These are phyloP conservation scores for Lasius fuliginosus DNA, from an alignment of 2,888 invertebrate species.

Conservation along the genomic window DNA sequence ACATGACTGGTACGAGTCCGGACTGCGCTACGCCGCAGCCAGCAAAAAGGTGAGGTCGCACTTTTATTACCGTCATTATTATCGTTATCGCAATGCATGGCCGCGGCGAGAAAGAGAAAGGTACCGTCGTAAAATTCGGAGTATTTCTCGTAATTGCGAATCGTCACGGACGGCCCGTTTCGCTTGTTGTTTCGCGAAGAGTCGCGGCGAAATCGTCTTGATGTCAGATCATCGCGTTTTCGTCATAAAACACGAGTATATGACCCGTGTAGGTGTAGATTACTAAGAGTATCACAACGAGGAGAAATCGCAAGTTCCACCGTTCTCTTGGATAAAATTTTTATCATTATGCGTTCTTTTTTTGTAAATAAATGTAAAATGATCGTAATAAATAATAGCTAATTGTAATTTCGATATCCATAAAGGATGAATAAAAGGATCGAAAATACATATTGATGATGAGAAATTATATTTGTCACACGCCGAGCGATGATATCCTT, in stretches of 20 bases:
- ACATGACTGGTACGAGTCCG: slow-evolving; percentile 9
- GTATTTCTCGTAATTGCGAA: slow-evolving; percentile 60
- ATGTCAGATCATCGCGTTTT: slow-evolving; percentile 23
- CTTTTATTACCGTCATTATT: slow-evolving; percentile 75
- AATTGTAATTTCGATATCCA: background rate
- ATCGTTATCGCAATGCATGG: slow-evolving; percentile 60
- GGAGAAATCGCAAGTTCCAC: background rate
- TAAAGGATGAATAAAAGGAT: background rate
- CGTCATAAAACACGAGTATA: slow-evolving; percentile 9
- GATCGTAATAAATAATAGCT: background rate
- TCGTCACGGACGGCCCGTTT: slow-evolving; percentile 51
- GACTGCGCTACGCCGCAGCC: background rate
- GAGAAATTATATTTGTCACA: background rate
- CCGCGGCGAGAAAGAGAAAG: slow-evolving; percentile 33
- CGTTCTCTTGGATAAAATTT: background rate
- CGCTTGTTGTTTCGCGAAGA: slow-evolving; percentile 21
- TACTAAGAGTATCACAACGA: slow-evolving; percentile 1
- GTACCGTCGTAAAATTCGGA: slow-evolving; percentile 59
- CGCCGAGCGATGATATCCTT: background rate
- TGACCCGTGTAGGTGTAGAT: background rate
- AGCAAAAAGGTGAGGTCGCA: slow-evolving; percentile 65
- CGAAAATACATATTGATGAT: slow-evolving; percentile 12
- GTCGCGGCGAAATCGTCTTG: slow-evolving; percentile 6
- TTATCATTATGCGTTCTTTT: background rate
- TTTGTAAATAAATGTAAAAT: background rate